Base-by-base conservation (phyloP, 2,797 vertebrate species). In the Megalops cyprinoides region DNA sequence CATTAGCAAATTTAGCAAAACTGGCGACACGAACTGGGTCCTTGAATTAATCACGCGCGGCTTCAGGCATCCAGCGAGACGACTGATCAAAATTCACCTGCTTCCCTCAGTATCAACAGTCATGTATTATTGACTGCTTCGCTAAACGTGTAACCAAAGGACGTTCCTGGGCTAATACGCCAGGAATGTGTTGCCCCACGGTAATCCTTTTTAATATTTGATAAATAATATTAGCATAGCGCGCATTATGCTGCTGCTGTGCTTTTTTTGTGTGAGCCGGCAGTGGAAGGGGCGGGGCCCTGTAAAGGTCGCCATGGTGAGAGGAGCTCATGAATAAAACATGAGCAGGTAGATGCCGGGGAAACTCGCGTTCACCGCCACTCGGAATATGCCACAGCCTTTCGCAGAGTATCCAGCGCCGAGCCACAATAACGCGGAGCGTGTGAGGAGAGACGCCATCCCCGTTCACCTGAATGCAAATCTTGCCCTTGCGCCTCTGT, bases 151-250 rank as follows among this genome's bases (percentile, higher is more conserved):
- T 34, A 71, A 4, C n/a, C 34, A 42, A 20, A 71, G 65, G 65
- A 28, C 71, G 71, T 74, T n/a, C 9, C 42, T 9, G 12, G 39
- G 23, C 42, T 48, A 74, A 74, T 39, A 34, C 39, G n/a, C 44
- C 1, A 71, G n/a, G n/a, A 48, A 25, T 44, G 39, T 39, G 71
- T 4, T 10, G 5, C 71, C 20, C 44, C 42, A 20, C 71, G 9
- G 71, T n/a, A 48, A 25, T 25, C 42, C 71, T 25, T 25, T n/a
- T 74, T 74, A 48, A 74, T 74, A 74, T 46, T 46, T 74, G 23
- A 74, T 69, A 69, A 42, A 69, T 34, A 42, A 42, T 42, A 69
- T 69, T 69, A 69, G 65, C 65, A 69, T 69, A 69, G 14, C 34
- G 28, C 58, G 14, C 58, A 3, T n/a, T 60, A 60, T 20, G 58